Percentiles rank a stretch among this genome's conserved stretches.
Evolutionary conservation across 2,113 vertebrate genomes (phyloP).

Genomic region (Gallinago media): DNA sequence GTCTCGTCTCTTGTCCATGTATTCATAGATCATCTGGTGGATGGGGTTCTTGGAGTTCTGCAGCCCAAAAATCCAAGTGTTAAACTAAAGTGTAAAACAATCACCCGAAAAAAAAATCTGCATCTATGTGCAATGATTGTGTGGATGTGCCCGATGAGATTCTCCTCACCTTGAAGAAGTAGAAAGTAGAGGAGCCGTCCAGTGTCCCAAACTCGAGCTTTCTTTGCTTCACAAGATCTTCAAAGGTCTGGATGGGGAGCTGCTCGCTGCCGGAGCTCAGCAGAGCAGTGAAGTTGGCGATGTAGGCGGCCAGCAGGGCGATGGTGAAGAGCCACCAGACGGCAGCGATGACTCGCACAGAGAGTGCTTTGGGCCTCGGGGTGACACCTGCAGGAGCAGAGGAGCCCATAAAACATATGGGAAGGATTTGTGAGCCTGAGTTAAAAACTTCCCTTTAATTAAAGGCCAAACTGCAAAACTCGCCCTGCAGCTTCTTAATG

Average conservation of each 20-base stretch:
- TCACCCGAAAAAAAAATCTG: too few relatives aligned
- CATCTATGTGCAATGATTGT: fast-evolving
- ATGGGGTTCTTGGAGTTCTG: constrained; percentile 84
- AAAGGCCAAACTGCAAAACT: background rate
- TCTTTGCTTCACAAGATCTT: constrained; percentile 88
- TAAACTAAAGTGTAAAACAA: background rate
- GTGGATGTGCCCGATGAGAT: fast-evolving
- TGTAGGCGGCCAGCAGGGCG: constrained; percentile 85
- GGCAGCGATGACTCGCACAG: constrained; percentile 81
- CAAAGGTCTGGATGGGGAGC: constrained; percentile 81
- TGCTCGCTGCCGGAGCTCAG: constrained; percentile 70
- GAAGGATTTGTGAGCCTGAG: background rate
- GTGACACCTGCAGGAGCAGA: constrained; percentile 75
- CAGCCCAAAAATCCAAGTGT: background rate
- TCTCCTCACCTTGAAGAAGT: constrained; percentile 85
- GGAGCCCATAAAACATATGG: fast-evolving
- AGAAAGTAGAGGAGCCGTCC: constrained; percentile 80
- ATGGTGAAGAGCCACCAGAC: constrained; percentile 91
- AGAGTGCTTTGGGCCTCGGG: constrained; percentile 84
- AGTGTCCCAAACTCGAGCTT: constrained; percentile 85
- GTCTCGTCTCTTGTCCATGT: constrained; percentile 86
- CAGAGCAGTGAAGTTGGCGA: constrained; percentile 78
- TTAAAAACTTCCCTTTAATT: background rate
- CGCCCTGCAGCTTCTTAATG: background rate
- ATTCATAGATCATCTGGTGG: constrained; percentile 83